phyloP scores from a whole-genome alignment of 2,797 vertebrate genomes.

The Sebastes taczanowskii region DNA sequence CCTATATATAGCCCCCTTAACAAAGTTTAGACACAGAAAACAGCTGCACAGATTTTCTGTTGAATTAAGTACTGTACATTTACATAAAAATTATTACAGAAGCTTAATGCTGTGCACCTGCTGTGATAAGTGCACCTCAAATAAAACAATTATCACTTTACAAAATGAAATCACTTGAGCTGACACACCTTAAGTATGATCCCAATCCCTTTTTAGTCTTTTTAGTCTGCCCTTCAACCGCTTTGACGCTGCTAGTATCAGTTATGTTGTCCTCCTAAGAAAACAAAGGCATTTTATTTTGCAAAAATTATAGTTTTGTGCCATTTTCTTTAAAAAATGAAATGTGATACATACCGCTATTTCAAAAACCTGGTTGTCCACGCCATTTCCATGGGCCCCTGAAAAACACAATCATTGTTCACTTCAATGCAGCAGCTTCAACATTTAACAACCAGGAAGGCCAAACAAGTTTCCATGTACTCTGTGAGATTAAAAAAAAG shows the following conservation, averaged over 20 bases:
- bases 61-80: background rate
- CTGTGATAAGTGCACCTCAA: background rate
- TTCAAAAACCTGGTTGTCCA: slow-evolving; percentile 77
- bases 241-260: slow-evolving; percentile 19
- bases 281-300: slow-evolving; percentile 18
- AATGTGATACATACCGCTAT: slow-evolving; percentile 58
- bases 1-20: background rate
- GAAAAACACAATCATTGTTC: slow-evolving; percentile 58
- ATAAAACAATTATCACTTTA: background rate
- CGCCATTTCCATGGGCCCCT: slow-evolving; percentile 57
- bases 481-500: slow-evolving; percentile 20
- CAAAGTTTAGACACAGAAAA: background rate
- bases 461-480: slow-evolving; percentile 17
- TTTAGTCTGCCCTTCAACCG: slow-evolving; percentile 1
- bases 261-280: slow-evolving; percentile 61
- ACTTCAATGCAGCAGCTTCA: slow-evolving; percentile 13
- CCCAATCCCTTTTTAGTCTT: slow-evolving; percentile 51
- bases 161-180: background rate
- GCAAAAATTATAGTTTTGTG: background rate
- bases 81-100: background rate
- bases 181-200: slow-evolving; percentile 76
- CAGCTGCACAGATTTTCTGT: background rate
- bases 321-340: background rate
- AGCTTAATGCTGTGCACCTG: background rate
- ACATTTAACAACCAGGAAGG: slow-evolving; percentile 9